Base-by-base conservation (phyloP, 2,888 invertebrate genomes). In the Cosmia pyralina region DNA sequence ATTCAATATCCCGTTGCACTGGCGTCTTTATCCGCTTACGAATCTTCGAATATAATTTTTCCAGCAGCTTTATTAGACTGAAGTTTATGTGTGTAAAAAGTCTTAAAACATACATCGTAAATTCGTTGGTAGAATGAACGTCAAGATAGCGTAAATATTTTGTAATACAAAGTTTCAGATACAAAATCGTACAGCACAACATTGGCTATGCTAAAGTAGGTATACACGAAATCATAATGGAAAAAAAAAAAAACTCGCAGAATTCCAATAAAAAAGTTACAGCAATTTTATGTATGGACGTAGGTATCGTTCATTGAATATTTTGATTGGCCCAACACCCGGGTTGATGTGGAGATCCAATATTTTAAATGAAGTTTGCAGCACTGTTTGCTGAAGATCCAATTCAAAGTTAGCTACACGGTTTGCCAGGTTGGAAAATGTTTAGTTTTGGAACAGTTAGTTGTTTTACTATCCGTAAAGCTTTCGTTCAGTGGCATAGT, bases 361-460 rank as follows among this genome's bases (percentile, higher is more conserved):
- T 72, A 71, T 71, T 71, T 70, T 46, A 11, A 44, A 50, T 57
- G 6, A 7, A 34, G 6, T 15, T 62, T 13, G 52, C 52, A 63
- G 19, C 22, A 46, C n/a, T 48, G 58, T 58, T 64, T 17, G 15
- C 15, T 13, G n/a, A 65, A 13, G 4, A 41, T 59, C 48, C 17
- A 44, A 64, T 58, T 70, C 46, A 48, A 53, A 4, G n/a, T n/a
- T n/a, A n/a, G n/a, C 38, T 73, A 7, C 19, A 38, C 59, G 59
- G 13, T 74, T 41, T 44, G 17, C 41, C 53, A 19, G 50, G 41
- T 55, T 34, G 22, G 15, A 72, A 58, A 57, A 70, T 50, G 57
- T 50, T 50, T 48, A 22, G 0, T 22, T 67, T 72, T 53, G 6
- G 38, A 52, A 50, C 15, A n/a, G 59, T 34, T 17, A 44, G n/a